Evolutionary conservation across 1,140 invertebrate species (phyloP).

Genomic region (Panagrolaimus sp.): DNA sequence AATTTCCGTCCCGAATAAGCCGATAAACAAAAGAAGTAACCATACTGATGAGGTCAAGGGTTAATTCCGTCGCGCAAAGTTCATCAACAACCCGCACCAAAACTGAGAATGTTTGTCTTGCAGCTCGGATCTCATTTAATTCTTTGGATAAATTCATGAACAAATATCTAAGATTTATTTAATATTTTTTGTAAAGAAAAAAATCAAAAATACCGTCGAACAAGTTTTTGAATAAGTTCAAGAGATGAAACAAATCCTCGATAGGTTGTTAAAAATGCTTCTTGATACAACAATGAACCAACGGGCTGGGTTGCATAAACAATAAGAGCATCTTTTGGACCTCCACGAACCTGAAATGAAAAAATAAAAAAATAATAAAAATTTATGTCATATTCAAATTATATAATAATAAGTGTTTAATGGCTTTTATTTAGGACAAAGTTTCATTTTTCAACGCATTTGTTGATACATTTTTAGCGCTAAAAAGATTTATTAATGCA

Average conservation of each 20-base stretch:
- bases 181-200: neutral
- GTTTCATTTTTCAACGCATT: neutral
- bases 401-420: neutral
- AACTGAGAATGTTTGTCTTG: constrained; percentile 51
- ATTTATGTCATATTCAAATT: constrained; percentile 2
- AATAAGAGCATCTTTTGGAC: constrained; percentile 50
- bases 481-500: neutral
- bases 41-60: constrained; percentile 33
- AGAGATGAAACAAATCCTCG: constrained; percentile 48
- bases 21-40: constrained; percentile 51
- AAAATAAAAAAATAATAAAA: neutral
- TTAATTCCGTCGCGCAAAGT: constrained; percentile 44
- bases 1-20: constrained; percentile 44
- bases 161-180: constrained; percentile 36
- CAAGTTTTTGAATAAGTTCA: constrained; percentile 51
- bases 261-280: constrained; percentile 53
- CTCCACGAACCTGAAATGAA: constrained; percentile 47
- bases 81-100: constrained; percentile 52
- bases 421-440: neutral
- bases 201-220: constrained; percentile 35
- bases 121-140: constrained; percentile 29
- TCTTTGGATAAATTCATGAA: constrained; percentile 41
- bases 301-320: constrained; percentile 51
- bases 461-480: too few species aligned
- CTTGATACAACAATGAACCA: constrained; percentile 52